Percentiles rank a stretch among this genome's conserved stretches.
Evolutionary conservation across 2,113 vertebrate genomes (phyloP).

Genomic region (Spea multiplicata): DNA sequence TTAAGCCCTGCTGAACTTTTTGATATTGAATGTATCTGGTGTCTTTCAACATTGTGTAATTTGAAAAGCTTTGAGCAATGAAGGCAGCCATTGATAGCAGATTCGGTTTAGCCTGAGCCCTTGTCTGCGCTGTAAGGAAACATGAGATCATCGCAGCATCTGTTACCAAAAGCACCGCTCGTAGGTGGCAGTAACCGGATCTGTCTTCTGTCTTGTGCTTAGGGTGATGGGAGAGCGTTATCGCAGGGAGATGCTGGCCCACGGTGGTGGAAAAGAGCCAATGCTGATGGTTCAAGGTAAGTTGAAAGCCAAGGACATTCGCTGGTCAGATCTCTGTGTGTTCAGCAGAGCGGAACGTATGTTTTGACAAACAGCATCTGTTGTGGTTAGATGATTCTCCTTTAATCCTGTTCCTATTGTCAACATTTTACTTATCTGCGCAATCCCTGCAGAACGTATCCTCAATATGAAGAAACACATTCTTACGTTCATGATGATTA

Average conservation of each 20-base stretch:
- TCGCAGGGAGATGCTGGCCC: conserved; percentile 89
- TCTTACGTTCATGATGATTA: too few species aligned
- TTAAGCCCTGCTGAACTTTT: not conserved
- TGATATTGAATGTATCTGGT: conserved; percentile 11
- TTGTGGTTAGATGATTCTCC: conserved; percentile 2
- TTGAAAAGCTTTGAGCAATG: conserved; percentile 34
- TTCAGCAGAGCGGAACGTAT: not conserved
- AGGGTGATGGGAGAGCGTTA: conserved; percentile 93
- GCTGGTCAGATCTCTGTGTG: not conserved
- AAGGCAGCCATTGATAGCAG: not conserved
- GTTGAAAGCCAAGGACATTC: not conserved
- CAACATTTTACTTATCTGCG: conserved; percentile 21
- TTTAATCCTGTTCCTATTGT: conserved; percentile 4
- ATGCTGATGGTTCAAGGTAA: conserved; percentile 94
- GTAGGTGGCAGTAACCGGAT: conserved; percentile 57
- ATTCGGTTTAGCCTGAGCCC: conserved; percentile 11
- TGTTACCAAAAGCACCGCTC: conserved; percentile 20
- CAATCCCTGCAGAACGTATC: not conserved
- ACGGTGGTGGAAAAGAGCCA: conserved; percentile 90
- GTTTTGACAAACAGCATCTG: conserved; percentile 9
- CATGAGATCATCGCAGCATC: not conserved
- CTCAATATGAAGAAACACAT: too few species aligned
- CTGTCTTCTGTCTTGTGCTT: conserved; percentile 50
- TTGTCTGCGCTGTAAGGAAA: conserved; percentile 31
- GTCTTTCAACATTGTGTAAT: conserved; percentile 21